phyloP scores from a whole-genome alignment of 2,888 invertebrate genomes.

The Eristalis arbustorum region DNA sequence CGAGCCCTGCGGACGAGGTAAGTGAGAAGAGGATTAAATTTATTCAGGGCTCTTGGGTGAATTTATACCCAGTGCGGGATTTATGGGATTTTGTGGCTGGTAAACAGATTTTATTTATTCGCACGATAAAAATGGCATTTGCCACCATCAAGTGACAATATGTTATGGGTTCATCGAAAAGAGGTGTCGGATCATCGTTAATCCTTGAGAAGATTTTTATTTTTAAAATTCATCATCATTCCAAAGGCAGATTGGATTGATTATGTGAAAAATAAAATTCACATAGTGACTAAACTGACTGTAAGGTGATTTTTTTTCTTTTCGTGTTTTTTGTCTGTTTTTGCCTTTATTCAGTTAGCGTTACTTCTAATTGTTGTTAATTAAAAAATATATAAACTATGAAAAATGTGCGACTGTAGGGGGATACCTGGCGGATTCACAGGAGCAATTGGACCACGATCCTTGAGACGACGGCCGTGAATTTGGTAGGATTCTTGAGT shows the following conservation, averaged over 20 bases:
- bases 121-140: too few relatives aligned
- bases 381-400: slow-evolving; percentile 69
- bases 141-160: too few relatives aligned
- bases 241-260: too few relatives aligned
- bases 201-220: too few relatives aligned
- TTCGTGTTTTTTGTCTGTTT: slow-evolving; percentile 4
- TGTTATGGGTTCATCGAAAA: too few relatives aligned
- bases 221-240: too few relatives aligned
- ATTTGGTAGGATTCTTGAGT: slow-evolving; percentile 85
- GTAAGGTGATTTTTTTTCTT: slow-evolving; percentile 25
- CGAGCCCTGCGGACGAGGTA: not conserved
- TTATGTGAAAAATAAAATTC: too few relatives aligned
- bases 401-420: slow-evolving; percentile 91
- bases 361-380: slow-evolving; percentile 67
- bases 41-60: not conserved
- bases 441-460: slow-evolving; percentile 84
- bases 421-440: slow-evolving; percentile 87
- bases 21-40: not conserved
- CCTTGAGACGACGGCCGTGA: slow-evolving; percentile 81
- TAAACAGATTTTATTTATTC: not conserved
- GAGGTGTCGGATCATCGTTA: too few relatives aligned
- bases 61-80: not conserved
- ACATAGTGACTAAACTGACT: too few relatives aligned
- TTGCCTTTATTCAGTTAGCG: slow-evolving; percentile 63
- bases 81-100: not conserved